These are phyloP conservation scores for Struthidea cinerea DNA, from an alignment of 2,113 vertebrate species.

Conservation along the genomic window DNA sequence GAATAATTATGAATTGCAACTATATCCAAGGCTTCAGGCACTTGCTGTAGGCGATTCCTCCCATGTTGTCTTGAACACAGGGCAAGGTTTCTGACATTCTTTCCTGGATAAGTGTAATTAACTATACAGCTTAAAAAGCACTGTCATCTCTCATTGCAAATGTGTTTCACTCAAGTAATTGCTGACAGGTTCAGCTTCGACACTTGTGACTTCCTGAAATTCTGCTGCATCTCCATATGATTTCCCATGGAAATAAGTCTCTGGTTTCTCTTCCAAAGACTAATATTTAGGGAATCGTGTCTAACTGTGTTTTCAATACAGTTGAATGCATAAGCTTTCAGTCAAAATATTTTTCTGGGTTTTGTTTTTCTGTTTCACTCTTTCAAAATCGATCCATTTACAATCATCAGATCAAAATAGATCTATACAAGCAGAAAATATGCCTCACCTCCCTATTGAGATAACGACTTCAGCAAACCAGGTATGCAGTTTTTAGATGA, in stretches of 20 bases:
- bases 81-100: background rate
- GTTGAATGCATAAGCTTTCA: background rate
- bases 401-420: background rate
- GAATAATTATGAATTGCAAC: background rate
- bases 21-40: background rate
- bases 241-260: background rate
- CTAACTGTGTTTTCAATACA: background rate
- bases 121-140: background rate
- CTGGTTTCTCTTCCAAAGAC: background rate
- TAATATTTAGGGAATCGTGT: accelerated
- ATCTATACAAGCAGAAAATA: background rate
- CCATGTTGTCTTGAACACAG: background rate
- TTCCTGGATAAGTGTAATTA: background rate
- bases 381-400: background rate
- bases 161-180: background rate
- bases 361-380: background rate
- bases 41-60: background rate
- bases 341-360: background rate
- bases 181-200: background rate
- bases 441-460: background rate
- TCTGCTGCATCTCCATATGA: background rate
- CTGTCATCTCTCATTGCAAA: background rate
- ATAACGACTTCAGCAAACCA: background rate
- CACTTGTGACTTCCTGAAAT: background rate
- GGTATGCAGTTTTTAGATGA: background rate